A percentile compares a stretch with the other conserved stretches of the same genome.
Conservation (phyloP, 2,113 vertebrate genomes). For the Rallus limicola region DNA sequence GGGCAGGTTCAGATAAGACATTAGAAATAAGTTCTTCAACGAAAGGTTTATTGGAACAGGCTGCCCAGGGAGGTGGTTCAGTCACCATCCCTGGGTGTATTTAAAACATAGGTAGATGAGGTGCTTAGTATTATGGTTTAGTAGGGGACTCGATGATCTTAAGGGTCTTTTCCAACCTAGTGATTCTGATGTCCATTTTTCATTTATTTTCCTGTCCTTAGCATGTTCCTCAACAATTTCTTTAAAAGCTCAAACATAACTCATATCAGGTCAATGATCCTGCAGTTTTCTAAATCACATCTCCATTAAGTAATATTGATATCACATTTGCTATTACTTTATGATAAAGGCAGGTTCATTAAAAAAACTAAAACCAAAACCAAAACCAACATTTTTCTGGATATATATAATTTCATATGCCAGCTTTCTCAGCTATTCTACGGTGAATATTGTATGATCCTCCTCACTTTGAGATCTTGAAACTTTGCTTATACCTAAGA, state of each 20-base stretch:
- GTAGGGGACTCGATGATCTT: no score
- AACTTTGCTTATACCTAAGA: background rate
- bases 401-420: background rate
- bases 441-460: accelerated
- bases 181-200: background rate
- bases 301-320: background rate
- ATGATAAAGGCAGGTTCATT: background rate
- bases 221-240: background rate
- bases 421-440: background rate
- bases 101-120: no score
- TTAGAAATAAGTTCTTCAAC: no score
- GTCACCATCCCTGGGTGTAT: no score
- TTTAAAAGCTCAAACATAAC: background rate
- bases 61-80: no score
- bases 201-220: background rate
- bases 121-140: no score
- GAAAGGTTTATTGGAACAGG: no score
- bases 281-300: background rate
- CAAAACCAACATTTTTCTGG: background rate
- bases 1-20: no score
- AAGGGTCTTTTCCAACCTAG: no score
- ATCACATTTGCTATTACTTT: background rate
- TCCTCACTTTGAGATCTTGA: background rate
- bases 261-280: background rate
- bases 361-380: background rate